Evolutionary conservation across 92 coral and sea anemone species (phyloP).

Genomic region (Epizoanthus rinbou): DNA sequence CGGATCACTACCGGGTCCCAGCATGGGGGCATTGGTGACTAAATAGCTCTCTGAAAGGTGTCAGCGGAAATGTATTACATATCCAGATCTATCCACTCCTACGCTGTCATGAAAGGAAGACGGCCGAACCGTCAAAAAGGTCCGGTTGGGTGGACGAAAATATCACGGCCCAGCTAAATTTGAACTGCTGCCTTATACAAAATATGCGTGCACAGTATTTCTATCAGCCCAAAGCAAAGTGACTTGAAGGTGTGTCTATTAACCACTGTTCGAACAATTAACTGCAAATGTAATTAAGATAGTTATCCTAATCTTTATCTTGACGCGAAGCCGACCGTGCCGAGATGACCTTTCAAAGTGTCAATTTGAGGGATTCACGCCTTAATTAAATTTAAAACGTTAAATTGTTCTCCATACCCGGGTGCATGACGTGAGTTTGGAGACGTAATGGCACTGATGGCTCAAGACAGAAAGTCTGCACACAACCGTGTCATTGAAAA

Average conservation of each 20-base stretch:
- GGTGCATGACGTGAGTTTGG: constrained; percentile 54
- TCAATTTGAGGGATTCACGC: constrained; percentile 95
- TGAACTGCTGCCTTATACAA: constrained; percentile 30
- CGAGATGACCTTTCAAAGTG: constrained; percentile 91
- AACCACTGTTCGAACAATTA: constrained; percentile 81
- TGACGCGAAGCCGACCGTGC: constrained; percentile 77
- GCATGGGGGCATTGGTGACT: constrained; percentile 77
- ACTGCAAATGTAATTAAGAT: constrained; percentile 98
- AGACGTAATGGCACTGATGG: constrained; percentile 66
- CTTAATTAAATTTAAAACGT: constrained; percentile 92
- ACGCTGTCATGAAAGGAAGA: constrained; percentile 68
- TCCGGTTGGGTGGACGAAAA: constrained; percentile 39
- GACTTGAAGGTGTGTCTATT: constrained; percentile 73
- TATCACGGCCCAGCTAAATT: constrained; percentile 35
- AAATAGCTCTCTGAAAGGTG: constrained; percentile 87
- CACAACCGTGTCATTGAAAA: background rate
- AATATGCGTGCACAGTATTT: constrained; percentile 9
- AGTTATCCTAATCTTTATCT: constrained; percentile 83
- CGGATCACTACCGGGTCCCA: constrained; percentile 80
- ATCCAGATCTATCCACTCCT: constrained; percentile 64
- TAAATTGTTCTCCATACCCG: constrained; percentile 69
- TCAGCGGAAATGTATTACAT: constrained; percentile 93
- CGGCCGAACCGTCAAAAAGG: constrained; percentile 45
- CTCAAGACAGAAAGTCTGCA: constrained; percentile 28
- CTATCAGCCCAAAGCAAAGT: constrained; percentile 39